These are phyloP conservation scores for Argentina silus DNA, from an alignment of 2,797 vertebrate genomes.

Conservation along the genomic window DNA sequence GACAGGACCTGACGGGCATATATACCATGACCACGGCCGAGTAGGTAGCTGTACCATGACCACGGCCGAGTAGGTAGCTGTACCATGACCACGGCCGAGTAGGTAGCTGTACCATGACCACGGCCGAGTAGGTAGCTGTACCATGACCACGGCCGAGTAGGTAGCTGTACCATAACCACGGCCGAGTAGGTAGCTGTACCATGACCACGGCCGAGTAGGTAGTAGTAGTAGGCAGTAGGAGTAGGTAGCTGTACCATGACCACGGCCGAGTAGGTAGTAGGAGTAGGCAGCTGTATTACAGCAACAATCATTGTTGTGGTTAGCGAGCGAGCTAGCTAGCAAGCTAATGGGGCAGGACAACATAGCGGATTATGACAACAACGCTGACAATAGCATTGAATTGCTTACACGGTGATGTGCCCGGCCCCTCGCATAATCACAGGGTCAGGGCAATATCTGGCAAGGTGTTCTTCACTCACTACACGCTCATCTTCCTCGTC, in stretches of 20 bases:
- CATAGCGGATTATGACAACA: conserved; percentile 37
- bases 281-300: neutral
- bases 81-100: too few species aligned
- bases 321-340: conserved; percentile 16
- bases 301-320: neutral
- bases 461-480: conserved; percentile 88
- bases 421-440: conserved; percentile 94
- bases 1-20: too few species aligned
- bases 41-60: too few species aligned
- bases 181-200: too few species aligned
- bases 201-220: neutral
- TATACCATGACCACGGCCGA: too few species aligned
- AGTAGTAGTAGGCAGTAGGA: too few species aligned
- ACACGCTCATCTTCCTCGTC: conserved; percentile 89
- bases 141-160: neutral
- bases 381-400: conserved; percentile 7
- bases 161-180: neutral
- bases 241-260: too few species aligned
- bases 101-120: too few species aligned
- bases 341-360: conserved; percentile 7
- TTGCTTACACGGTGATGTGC: conserved; percentile 97
- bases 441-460: conserved; percentile 89
- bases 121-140: neutral
- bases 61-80: too few species aligned
- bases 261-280: neutral